phyloP scores from a whole-genome alignment of 2,113 vertebrate species.

The Pterocles gutturalis region DNA sequence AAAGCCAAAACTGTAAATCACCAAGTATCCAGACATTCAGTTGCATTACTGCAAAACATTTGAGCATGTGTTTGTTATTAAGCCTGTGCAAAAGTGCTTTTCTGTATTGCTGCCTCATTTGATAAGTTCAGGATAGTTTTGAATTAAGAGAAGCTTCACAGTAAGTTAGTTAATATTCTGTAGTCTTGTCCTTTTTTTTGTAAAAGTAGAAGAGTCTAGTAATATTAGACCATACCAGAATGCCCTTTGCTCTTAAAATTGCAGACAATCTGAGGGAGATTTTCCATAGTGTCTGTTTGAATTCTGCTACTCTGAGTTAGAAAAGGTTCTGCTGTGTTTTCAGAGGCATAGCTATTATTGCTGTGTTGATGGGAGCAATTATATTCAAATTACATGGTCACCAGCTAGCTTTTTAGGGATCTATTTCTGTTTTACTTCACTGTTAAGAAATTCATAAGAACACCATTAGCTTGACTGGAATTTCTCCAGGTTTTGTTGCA shows the following conservation, averaged over 20 bases:
- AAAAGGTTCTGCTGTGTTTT: conserved; percentile 19
- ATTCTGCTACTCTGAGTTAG: neutral
- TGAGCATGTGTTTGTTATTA: neutral
- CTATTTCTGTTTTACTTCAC: conserved; percentile 10
- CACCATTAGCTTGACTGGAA: neutral
- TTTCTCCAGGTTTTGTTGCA: conserved; percentile 5
- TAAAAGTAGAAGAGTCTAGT: conserved; percentile 5
- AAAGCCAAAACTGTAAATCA: conserved; percentile 46
- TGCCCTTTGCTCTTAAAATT: conserved; percentile 55
- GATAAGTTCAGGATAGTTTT: conserved; percentile 43
- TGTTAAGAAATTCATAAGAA: neutral
- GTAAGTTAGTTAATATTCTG: conserved; percentile 17
- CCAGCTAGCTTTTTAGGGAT: conserved; percentile 2
- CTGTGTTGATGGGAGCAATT: conserved; percentile 7
- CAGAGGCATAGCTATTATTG: neutral
- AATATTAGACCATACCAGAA: neutral
- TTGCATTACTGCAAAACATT: neutral
- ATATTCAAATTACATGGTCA: conserved; percentile 24
- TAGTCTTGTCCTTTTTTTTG: neutral
- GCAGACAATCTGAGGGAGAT: conserved; percentile 40
- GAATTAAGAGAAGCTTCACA: conserved; percentile 3
- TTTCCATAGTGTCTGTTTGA: conserved; percentile 11
- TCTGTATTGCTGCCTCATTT: conserved; percentile 50
- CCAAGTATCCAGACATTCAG: neutral
- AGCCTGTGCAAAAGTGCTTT: conserved; percentile 61